Conservation (phyloP, 2,797 vertebrate species). For the Nothura maculosa region DNA sequence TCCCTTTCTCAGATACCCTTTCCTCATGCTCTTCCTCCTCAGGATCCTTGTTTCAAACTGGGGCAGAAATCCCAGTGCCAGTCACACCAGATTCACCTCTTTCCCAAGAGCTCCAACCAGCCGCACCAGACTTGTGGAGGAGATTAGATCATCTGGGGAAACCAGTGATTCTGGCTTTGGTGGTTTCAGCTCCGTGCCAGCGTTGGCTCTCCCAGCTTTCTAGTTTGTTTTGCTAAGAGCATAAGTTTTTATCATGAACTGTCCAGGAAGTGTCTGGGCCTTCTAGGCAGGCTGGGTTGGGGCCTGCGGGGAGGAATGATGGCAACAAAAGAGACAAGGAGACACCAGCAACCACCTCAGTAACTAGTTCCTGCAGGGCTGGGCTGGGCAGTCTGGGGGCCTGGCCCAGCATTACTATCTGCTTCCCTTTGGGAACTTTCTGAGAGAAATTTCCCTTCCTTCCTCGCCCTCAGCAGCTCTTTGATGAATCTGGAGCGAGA, state of each 20-base stretch:
- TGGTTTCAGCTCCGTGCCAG: constrained; percentile 66
- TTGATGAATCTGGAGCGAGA: constrained; percentile 44
- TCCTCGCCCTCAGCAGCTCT: neutral
- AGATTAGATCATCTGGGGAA: constrained; percentile 51
- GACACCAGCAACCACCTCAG: constrained; percentile 52
- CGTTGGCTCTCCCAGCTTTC: constrained; percentile 62
- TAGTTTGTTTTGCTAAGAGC: constrained; percentile 75
- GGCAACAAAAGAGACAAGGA: constrained; percentile 63
- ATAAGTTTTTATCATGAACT: constrained; percentile 69
- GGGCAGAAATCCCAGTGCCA: neutral
- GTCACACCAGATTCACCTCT: constrained; percentile 6
- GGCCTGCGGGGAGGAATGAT: constrained; percentile 36
- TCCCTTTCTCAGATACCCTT: accelerated
- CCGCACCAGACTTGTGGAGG: neutral
- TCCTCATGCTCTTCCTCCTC: neutral
- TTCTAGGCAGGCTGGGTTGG: constrained; percentile 60
- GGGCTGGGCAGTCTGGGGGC: constrained; percentile 60
- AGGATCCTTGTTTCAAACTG: neutral
- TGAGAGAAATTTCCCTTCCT: constrained; percentile 43
- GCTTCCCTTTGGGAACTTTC: constrained; percentile 63
- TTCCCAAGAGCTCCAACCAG: neutral
- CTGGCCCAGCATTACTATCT: constrained; percentile 43
- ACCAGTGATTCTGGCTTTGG: constrained; percentile 67
- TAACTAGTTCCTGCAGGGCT: constrained; percentile 56
- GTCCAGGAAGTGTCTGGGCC: constrained; percentile 71